phyloP scores from a whole-genome alignment of 1,140 invertebrate species.

The Penaeus vannamei region DNA sequence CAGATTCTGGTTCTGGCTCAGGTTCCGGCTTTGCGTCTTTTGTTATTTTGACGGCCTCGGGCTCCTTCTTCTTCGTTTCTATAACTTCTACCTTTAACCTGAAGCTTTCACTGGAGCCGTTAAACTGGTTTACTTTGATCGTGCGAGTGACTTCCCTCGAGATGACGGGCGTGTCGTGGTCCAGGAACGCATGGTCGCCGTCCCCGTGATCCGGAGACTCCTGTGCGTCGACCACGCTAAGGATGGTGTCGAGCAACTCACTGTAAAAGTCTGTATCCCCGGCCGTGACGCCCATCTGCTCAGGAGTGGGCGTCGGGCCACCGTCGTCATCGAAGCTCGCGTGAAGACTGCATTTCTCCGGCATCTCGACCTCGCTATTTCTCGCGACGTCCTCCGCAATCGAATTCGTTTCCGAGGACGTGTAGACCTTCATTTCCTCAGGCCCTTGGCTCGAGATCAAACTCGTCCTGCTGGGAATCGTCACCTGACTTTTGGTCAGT shows the following conservation, averaged over 20 bases:
- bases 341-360: not conserved
- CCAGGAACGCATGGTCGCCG: too few species aligned
- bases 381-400: constrained; percentile 1
- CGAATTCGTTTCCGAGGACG: constrained; percentile 19
- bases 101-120: too few species aligned
- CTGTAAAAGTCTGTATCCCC: constrained; percentile 60
- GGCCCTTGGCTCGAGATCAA: not conserved
- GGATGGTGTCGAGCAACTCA: constrained; percentile 55
- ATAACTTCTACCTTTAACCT: too few species aligned
- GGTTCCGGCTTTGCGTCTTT: too few species aligned
- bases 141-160: too few species aligned
- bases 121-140: too few species aligned
- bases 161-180: too few species aligned
- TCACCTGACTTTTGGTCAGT: not conserved
- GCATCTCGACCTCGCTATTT: not conserved
- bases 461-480: constrained; percentile 5
- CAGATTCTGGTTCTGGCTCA: not conserved
- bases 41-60: too few species aligned
- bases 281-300: not conserved
- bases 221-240: constrained; percentile 54
- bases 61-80: too few species aligned
- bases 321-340: constrained; percentile 34
- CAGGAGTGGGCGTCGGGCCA: constrained; percentile 25
- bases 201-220: constrained; percentile 34
- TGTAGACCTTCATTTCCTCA: not conserved